Base-by-base conservation (phyloP, 2,888 invertebrate species). In the Archips crataeganus region DNA sequence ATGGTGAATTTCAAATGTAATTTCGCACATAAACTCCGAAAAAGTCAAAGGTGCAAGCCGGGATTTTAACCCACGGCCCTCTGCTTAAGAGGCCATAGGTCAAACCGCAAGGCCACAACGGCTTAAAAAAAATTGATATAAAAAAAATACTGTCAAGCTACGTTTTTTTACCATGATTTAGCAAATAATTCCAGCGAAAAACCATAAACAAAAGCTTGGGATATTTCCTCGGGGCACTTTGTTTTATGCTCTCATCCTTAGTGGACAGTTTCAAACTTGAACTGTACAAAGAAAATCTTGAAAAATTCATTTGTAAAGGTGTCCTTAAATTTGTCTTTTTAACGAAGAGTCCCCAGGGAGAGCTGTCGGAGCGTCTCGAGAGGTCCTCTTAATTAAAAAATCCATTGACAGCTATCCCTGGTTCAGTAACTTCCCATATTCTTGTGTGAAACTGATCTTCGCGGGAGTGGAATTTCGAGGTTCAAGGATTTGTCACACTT, bases 341-440 rank as follows among this genome's bases (percentile, higher is more conserved):
- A 72, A 72, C 68, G 68, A 72, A 68, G 57, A 34, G n/a, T 45
- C 64, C 39, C 60, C 45, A n/a, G 71, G 47, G 70, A 2, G 32
- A n/a, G 36, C n/a, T 36, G 57, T 63, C 15, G 23, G 65, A 23
- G 65, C n/a, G 13, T n/a, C 23, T 60, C 70, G 61, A 39, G 54
- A n/a, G 51, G 42, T 6, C 13, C 69, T 70, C 70, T 74, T 74
- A 65, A 74, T 74, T 74, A 70, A 74, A 73, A 71, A 70, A 57
- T 54, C 62, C 61, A 32, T 70, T 68, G 61, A 64, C 65, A 65
- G 65, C 49, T 51, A 57, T 23, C 10, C 32, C 32, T 11, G 57
- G 1, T 32, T 57, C 57, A 54, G n/a, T 23, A 8, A 6, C 4
- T 54, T 15, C 15, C 23, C 3, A 9, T 15, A 54, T 9, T 15